Evolutionary conservation across 2,888 invertebrate genomes (phyloP).

Genomic region (Stenotaenia linearis): DNA sequence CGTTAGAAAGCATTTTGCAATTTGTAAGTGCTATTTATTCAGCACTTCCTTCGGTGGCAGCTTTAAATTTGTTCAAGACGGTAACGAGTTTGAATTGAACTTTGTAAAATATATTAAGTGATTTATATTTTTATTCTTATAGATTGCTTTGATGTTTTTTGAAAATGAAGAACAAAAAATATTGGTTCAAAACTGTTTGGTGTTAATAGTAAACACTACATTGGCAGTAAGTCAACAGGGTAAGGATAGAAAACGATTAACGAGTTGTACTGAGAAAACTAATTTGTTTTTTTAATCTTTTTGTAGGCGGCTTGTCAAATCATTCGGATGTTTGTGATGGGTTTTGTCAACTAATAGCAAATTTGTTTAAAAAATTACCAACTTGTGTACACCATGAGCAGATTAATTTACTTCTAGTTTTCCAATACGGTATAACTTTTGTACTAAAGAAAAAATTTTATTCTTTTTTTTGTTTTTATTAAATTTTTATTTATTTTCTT

Average conservation of each 20-base stretch:
- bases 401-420: neutral
- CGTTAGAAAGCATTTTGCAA: slow-evolving; percentile 62
- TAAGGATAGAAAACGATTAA: too few species aligned
- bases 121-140: neutral
- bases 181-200: neutral
- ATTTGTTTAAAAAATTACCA: neutral
- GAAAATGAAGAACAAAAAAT: neutral
- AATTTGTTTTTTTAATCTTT: too few species aligned
- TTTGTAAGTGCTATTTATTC: slow-evolving; percentile 64
- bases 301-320: neutral
- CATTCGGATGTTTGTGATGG: neutral
- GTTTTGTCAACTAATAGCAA: neutral
- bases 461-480: neutral
- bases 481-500: slow-evolving; percentile 31
- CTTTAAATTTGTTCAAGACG: slow-evolving; percentile 68
- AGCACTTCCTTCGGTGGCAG: slow-evolving; percentile 61
- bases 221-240: neutral
- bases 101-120: neutral
- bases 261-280: too few species aligned
- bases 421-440: neutral
- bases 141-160: neutral
- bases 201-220: neutral
- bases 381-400: neutral
- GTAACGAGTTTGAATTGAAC: slow-evolving; percentile 46
- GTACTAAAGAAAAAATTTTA: neutral